Base-by-base conservation (phyloP, 2,797 vertebrate species). In the Chiroxiphia lanceolata region DNA sequence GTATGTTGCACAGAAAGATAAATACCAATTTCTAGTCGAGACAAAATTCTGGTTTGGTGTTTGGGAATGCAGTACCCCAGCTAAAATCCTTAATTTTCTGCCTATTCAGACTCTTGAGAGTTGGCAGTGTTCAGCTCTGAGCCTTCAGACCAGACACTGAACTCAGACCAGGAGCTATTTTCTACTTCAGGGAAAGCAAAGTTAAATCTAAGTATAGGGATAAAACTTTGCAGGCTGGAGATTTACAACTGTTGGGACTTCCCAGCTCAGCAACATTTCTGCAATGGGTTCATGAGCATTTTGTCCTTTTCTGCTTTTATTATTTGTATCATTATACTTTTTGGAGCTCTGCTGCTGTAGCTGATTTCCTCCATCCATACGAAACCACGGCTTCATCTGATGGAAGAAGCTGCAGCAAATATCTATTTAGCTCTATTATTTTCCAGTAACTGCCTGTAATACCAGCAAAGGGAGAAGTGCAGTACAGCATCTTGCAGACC, bases 1-100 rank as follows among this genome's bases (percentile, higher is more conserved):
- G 13, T 36, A 3, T 42, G 5, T 44, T 20, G 20, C 42, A 33
- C 21, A 67, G 36, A 48, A 91, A 38, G 40, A 64, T 5, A 77
- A 83, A 70, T 51, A 26, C 25, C 2, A 11, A 6, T 77, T 50
- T 60, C 31, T 10, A 75, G 19, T 29, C 16, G 48, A 45, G 75
- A 51, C 33, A 63, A 36, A 84, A 51, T 44, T 63, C 88, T 54
- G 14, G 17, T 76, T 78, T 81, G 51, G 8, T 84, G 40, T 88
- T 90, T 72, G 54, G 63, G 80, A 75, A 5, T 8, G 1, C 25
- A 77, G 51, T 4, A 9, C 21, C 42, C 8, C 17, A 79, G 47
- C 44, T 83, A 70, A 95, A 91, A 81, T 90, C 59, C 22, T 29
- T 12, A 0, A 68, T 93, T 90, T 93, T 79, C 63, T 90, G 65